Evolutionary conservation across 2,888 invertebrate species (phyloP).

Genomic region (Acanthosoma haemorrhoidale): DNA sequence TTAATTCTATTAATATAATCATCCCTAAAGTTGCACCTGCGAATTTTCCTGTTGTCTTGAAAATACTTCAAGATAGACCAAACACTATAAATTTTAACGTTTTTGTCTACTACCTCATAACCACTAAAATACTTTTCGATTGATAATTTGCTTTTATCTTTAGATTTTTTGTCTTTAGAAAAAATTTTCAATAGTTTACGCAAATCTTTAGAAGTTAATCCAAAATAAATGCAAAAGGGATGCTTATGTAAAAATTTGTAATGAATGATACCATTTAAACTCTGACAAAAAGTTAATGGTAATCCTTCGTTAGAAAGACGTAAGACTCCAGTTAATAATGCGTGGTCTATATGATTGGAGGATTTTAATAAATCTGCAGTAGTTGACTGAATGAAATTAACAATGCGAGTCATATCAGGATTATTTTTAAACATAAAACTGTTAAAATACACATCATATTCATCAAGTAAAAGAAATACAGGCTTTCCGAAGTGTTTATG

Average conservation of each 20-base stretch:
- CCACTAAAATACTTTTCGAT: background rate
- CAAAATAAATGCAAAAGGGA: background rate
- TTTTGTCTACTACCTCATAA: background rate
- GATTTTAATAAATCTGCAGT: conserved; percentile 8
- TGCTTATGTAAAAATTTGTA: background rate
- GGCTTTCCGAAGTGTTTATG: conserved; percentile 1
- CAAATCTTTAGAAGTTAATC: background rate
- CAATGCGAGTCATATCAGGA: background rate
- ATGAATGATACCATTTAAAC: background rate
- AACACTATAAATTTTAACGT: background rate
- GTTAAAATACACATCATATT: background rate
- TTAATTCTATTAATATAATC: background rate
- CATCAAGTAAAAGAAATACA: background rate
- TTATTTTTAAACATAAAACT: background rate
- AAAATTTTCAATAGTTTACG: background rate
- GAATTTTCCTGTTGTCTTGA: background rate
- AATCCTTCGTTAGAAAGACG: background rate
- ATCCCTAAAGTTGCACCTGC: background rate
- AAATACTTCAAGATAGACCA: background rate
- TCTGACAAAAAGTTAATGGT: background rate
- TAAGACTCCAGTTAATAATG: conserved; percentile 6
- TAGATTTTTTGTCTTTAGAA: background rate
- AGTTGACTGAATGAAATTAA: background rate
- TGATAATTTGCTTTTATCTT: background rate
- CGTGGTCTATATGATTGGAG: background rate